phyloP scores from a whole-genome alignment of 2,888 invertebrate species.

The Icerya purchasi region DNA sequence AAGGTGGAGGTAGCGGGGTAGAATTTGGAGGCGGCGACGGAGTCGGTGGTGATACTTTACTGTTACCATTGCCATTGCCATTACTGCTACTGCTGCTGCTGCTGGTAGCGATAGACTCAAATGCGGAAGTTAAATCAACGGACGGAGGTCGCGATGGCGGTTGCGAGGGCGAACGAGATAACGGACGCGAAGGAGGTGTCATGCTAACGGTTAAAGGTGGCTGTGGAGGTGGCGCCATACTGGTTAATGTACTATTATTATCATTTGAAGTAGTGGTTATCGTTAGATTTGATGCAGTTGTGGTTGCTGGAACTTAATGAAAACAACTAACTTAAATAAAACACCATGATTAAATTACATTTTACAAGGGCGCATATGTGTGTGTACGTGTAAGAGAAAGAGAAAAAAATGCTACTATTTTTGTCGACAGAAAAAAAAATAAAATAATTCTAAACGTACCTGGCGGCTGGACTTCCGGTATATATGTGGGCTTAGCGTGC shows the following conservation, averaged over 20 bases:
- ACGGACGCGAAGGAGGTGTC: neutral
- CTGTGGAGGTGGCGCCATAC: constrained; percentile 7
- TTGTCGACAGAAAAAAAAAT: too few species aligned
- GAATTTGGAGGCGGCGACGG: constrained; percentile 22
- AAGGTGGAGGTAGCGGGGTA: constrained; percentile 20
- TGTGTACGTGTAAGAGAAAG: too few species aligned
- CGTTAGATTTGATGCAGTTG: neutral
- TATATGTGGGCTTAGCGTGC: constrained; percentile 18
- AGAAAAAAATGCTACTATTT: too few species aligned
- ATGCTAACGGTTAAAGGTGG: constrained; percentile 5
- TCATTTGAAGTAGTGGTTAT: neutral
- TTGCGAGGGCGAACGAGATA: constrained; percentile 1
- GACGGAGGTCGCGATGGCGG: constrained; percentile 10
- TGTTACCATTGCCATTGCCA: constrained; percentile 28
- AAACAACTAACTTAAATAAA: too few species aligned
- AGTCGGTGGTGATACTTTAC: constrained; percentile 25
- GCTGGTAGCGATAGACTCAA: constrained; percentile 19
- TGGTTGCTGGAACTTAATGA: neutral
- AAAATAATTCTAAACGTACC: too few species aligned
- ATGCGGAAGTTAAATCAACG: constrained; percentile 11
- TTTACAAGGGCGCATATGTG: too few species aligned
- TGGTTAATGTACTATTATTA: neutral
- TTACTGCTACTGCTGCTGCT: constrained; percentile 28
- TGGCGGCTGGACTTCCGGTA: constrained; percentile 18
- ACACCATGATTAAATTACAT: too few species aligned